phyloP scores from a whole-genome alignment of 2,888 invertebrate species.

The Lepidocyrtinus sp. region DNA sequence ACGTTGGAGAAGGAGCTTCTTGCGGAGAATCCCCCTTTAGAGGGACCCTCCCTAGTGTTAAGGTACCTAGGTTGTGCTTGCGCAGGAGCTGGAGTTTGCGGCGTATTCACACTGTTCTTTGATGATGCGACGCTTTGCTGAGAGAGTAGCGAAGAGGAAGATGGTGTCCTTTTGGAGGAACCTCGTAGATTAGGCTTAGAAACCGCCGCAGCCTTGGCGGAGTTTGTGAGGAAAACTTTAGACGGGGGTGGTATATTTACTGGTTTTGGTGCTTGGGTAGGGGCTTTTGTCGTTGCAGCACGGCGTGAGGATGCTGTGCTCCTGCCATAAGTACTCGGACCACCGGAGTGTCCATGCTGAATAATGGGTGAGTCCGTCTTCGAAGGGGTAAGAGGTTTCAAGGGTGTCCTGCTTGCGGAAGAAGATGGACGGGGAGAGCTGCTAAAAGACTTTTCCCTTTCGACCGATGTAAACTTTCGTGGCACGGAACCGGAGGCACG shows the following conservation, averaged over 20 bases:
- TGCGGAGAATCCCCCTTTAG: constrained; percentile 54
- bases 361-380: constrained; percentile 59
- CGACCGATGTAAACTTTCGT: constrained; percentile 49
- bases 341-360: constrained; percentile 29
- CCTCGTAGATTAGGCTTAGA: constrained; percentile 64
- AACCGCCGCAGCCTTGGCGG: constrained; percentile 68
- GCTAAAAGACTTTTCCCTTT: constrained; percentile 56
- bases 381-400: constrained; percentile 65
- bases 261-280: constrained; percentile 21
- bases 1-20: constrained; percentile 58
- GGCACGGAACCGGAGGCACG: constrained; percentile 37
- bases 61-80: constrained; percentile 30
- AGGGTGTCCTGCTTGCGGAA: constrained; percentile 62
- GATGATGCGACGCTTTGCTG: constrained; percentile 39
- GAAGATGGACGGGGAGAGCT: constrained; percentile 44
- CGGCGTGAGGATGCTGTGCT: constrained; percentile 22
- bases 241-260: constrained; percentile 39
- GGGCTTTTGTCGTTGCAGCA: not conserved
- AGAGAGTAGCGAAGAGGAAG: constrained; percentile 49
- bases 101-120: constrained; percentile 24
- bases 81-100: not conserved
- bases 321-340: constrained; percentile 11
- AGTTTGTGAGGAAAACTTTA: constrained; percentile 66
- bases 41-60: constrained; percentile 24
- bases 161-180: constrained; percentile 46